Conservation (phyloP, 1,140 invertebrate genomes). For the Zaprionus lachaisei region DNA sequence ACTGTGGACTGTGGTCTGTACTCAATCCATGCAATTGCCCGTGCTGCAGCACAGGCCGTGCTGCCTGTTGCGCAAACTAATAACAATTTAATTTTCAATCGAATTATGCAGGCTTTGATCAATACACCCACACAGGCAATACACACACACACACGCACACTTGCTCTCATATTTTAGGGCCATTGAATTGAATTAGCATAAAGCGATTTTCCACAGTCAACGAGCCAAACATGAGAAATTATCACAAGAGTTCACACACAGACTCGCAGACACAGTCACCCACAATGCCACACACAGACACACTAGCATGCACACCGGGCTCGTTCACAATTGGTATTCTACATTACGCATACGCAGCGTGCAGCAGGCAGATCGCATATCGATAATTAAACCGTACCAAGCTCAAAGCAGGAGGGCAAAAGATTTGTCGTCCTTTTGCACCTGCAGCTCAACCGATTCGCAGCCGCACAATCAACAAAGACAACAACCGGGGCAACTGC, state of each 20-base stretch:
- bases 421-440: neutral
- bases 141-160: constrained; percentile 25
- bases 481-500: constrained; percentile 40
- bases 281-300: neutral
- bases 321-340: neutral
- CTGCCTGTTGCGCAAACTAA: constrained; percentile 69
- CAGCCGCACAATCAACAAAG: constrained; percentile 54
- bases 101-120: constrained; percentile 72
- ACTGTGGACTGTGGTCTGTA: constrained; percentile 35
- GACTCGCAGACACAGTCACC: neutral
- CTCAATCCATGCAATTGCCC: constrained; percentile 51
- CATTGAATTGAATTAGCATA: constrained; percentile 64
- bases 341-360: constrained; percentile 35
- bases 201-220: constrained; percentile 57
- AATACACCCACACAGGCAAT: constrained; percentile 16
- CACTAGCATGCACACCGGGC: neutral
- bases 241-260: constrained; percentile 28
- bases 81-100: constrained; percentile 77
- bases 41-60: constrained; percentile 42
- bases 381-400: constrained; percentile 18
- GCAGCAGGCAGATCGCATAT: constrained; percentile 12
- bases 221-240: constrained; percentile 55
- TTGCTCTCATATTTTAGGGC: constrained; percentile 27
- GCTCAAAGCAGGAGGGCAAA: constrained; percentile 11
- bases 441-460: constrained; percentile 5